Evolutionary conservation across 1,140 invertebrate species (phyloP).

Genomic region (Heliconius hewitsoni): DNA sequence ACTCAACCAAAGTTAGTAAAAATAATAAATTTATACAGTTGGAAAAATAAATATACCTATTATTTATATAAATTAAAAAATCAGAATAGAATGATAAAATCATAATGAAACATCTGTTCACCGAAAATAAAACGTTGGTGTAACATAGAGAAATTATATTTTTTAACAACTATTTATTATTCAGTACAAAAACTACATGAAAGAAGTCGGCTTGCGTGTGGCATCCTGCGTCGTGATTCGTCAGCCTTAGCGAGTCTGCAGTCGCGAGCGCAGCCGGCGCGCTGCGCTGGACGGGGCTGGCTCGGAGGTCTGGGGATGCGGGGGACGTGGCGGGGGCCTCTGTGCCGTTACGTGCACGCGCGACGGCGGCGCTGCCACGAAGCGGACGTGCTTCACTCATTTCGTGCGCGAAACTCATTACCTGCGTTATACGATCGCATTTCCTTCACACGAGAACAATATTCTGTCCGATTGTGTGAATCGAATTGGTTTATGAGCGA

Average conservation of each 20-base stretch:
- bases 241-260: background rate
- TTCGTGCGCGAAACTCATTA: constrained; percentile 80
- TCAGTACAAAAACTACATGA: background rate
- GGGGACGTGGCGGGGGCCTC: constrained; percentile 63
- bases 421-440: constrained; percentile 72
- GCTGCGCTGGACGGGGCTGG: constrained; percentile 38
- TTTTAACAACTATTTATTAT: background rate
- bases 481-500: constrained; percentile 51
- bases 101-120: background rate
- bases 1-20: no score
- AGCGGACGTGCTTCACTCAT: constrained; percentile 80
- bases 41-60: no score
- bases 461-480: constrained; percentile 53
- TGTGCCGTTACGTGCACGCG: constrained; percentile 75
- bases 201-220: background rate
- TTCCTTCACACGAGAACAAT: constrained; percentile 69
- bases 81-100: no score
- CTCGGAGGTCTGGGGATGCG: constrained; percentile 54
- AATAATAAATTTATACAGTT: no score
- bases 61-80: no score
- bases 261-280: constrained; percentile 38
- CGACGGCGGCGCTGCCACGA: constrained; percentile 71
- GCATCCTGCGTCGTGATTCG: background rate
- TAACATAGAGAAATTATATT: background rate
- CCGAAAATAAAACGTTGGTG: background rate